A percentile compares a stretch with the other conserved stretches of the same genome.
Conservation (phyloP, 2,888 invertebrate species). For the Ligdia adustata region DNA sequence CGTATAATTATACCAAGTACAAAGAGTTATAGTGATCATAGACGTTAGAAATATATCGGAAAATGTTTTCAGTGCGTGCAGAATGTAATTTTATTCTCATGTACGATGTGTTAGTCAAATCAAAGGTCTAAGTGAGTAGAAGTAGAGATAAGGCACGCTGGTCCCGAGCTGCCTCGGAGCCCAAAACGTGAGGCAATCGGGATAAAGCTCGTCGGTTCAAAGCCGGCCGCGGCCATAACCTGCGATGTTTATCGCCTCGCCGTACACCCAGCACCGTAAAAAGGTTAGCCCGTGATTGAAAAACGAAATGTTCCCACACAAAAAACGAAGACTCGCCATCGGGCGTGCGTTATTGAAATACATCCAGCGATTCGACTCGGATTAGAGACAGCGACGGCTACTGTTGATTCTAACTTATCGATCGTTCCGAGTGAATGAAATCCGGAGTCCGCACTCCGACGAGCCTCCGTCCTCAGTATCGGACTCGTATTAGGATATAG, state of each 20-base stretch:
- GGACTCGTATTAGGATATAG: conserved; percentile 51
- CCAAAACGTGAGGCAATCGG: conserved; percentile 50
- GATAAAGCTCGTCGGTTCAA: conserved; percentile 65
- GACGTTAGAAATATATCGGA: too few species aligned
- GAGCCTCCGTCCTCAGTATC: conserved; percentile 12
- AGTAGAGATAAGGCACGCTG: conserved; percentile 2
- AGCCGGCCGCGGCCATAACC: conserved; percentile 75
- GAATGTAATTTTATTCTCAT: too few species aligned
- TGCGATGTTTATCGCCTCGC: conserved; percentile 73
- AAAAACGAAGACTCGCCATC: conserved; percentile 48
- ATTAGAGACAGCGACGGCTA: conserved; percentile 74
- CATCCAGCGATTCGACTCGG: conserved; percentile 73
- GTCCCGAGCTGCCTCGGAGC: background rate
- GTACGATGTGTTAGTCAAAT: conserved; percentile 1
- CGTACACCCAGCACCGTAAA: conserved; percentile 65
- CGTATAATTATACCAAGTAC: too few species aligned
- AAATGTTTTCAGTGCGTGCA: too few species aligned
- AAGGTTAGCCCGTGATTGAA: conserved; percentile 73
- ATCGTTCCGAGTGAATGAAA: conserved; percentile 46
- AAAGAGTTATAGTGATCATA: too few species aligned
- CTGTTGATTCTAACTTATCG: conserved; percentile 77
- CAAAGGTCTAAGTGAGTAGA: background rate
- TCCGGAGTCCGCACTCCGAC: conserved; percentile 4
- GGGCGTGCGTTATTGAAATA: conserved; percentile 71
- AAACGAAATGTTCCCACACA: conserved; percentile 74